phyloP scores from a whole-genome alignment of 2,113 vertebrate genomes.

The Lophura nycthemera region DNA sequence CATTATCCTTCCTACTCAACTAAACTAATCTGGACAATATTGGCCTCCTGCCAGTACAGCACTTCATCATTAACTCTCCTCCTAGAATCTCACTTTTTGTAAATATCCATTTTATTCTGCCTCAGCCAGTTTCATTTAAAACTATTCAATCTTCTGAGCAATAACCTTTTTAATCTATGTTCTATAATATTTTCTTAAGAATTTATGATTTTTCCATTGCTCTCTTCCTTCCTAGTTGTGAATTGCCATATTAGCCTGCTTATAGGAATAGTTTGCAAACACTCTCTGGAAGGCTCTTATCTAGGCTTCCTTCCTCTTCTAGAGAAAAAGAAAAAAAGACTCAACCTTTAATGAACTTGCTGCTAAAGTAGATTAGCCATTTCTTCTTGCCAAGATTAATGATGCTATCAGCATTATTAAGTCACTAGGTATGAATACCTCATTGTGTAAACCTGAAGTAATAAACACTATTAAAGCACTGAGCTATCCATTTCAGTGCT shows the following conservation, averaged over 20 bases:
- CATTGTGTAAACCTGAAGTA: slow-evolving; percentile 45
- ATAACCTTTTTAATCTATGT: slow-evolving; percentile 36
- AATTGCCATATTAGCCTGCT: not conserved
- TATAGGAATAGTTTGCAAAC: slow-evolving; percentile 6
- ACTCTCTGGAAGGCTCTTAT: slow-evolving; percentile 45
- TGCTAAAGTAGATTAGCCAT: slow-evolving; percentile 65
- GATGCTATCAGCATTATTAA: slow-evolving; percentile 71
- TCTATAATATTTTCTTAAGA: slow-evolving; percentile 60
- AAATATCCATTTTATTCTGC: slow-evolving; percentile 49
- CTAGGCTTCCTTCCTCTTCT: slow-evolving; percentile 10
- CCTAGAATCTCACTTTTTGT: not conserved
- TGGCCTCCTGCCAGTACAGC: not conserved
- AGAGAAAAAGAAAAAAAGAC: not conserved
- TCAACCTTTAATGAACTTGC: slow-evolving; percentile 68
- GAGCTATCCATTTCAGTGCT: slow-evolving; percentile 42
- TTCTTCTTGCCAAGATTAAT: slow-evolving; percentile 69
- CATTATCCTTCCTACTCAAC: not conserved
- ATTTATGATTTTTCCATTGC: slow-evolving; percentile 21
- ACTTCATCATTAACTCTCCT: slow-evolving; percentile 37
- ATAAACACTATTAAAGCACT: slow-evolving; percentile 45
- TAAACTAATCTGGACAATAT: not conserved
- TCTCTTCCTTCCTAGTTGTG: not conserved
- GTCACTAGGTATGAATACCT: slow-evolving; percentile 65
- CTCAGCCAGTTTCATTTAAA: slow-evolving; percentile 41
- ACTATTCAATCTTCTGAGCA: slow-evolving; percentile 37